phyloP scores from a whole-genome alignment of 2,888 invertebrate genomes.

The Cheilosia scutellata region DNA sequence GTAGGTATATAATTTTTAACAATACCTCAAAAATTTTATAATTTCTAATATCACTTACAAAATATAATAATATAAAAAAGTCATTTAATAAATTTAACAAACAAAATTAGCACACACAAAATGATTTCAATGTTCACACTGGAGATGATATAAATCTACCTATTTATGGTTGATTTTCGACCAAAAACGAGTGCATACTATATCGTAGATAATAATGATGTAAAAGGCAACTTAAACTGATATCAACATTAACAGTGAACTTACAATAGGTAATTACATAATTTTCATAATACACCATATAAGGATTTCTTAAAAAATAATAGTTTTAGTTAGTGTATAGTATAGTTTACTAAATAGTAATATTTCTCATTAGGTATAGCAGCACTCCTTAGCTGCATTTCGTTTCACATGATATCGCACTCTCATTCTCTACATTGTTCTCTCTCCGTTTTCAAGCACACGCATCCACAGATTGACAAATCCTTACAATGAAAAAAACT shows the following conservation, averaged over 20 bases:
- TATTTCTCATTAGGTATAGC: conserved; percentile 33
- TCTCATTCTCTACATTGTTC: conserved; percentile 31
- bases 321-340: conserved; percentile 69
- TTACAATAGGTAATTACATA: conserved; percentile 14
- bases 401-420: conserved; percentile 12
- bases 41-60: conserved; percentile 74
- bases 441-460: conserved; percentile 44
- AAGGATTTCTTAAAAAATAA: conserved; percentile 56
- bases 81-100: conserved; percentile 37
- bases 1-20: conserved; percentile 7
- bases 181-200: background rate
- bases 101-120: conserved; percentile 55
- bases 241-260: conserved; percentile 49
- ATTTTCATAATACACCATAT: background rate
- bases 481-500: conserved; percentile 93
- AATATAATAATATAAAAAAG: conserved; percentile 54
- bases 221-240: conserved; percentile 46
- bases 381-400: conserved; percentile 15
- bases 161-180: conserved; percentile 21
- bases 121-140: conserved; percentile 37
- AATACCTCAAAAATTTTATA: conserved; percentile 49
- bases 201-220: conserved; percentile 3
- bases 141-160: conserved; percentile 28
- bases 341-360: conserved; percentile 65
- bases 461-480: background rate